Evolutionary conservation across 2,888 invertebrate species (phyloP), one percentile per base, ranked within the genome.

Genomic region (Ophion ventricosus): DNA sequence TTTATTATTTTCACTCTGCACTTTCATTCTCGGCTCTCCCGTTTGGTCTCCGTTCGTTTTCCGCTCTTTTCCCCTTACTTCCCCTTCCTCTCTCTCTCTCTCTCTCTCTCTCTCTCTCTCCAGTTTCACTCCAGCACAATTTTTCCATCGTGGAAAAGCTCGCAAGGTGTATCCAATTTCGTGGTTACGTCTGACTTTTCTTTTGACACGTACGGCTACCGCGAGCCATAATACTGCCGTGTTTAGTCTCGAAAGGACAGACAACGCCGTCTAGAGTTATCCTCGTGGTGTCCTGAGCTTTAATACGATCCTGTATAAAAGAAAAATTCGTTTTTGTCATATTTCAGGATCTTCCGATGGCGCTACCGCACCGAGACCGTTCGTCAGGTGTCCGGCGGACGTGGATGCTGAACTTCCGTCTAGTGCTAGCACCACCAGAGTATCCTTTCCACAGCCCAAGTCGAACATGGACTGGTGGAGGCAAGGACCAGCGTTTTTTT

Each of bases 381-480:
- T 94, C 87, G 96, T 96, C 84, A 95, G 94, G 87, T 96, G 96
- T 89, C 96, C 96, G 0, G 94, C 94, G 61, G 95, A 95, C 88
- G 93, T 96, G 61, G 95, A 94, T 49, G 94, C 95, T 54, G 94
- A 94, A 67, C 93, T 96, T 67, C 94, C 94, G 56, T 90, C 93
- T 25, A 94, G 94, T 57, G 93, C 94, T 87, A 92, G 91, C 59
- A 93, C 93, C 20, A 94, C 94, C 87, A 91, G 93, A 80, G 94
- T 95, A 63, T 92, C 93, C 67, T 94, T 95, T 78, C 94, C 95
- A 1, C 94, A 95, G 82, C 94, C 95, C 0, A 95, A 95, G 89
- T 95, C 96, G 49, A 96, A 96, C 91, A 94, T 96, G 89, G 95
- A 96, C 91, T 96, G 95, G 95, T 94, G 94, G 93, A 94, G 94